phyloP scores from a whole-genome alignment of 1,140 invertebrate species.

The Cydia splendana region DNA sequence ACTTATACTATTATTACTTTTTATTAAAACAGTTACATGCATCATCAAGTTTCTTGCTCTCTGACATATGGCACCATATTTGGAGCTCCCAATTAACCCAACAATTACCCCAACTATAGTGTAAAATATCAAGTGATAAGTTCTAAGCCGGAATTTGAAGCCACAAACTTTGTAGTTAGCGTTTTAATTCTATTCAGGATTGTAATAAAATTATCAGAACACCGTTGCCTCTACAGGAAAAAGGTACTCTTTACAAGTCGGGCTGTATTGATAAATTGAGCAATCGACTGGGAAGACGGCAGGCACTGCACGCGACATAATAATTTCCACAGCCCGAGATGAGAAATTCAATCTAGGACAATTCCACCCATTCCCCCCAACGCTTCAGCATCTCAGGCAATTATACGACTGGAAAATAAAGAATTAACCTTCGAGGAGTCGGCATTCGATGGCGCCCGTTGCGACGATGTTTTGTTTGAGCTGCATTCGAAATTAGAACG shows the following conservation, averaged over 20 bases:
- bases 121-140: no score
- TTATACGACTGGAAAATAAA: neutral
- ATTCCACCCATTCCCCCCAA: conserved; percentile 5
- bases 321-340: conserved; percentile 52
- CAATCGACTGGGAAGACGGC: conserved; percentile 54
- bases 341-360: conserved; percentile 51
- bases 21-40: no score
- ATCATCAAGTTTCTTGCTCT: no score
- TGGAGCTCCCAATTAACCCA: no score
- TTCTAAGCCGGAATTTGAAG: no score
- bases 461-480: neutral
- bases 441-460: neutral
- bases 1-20: no score
- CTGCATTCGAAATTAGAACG: neutral
- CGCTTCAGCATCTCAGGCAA: conserved; percentile 1
- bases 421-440: neutral
- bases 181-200: neutral
- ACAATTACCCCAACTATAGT: no score
- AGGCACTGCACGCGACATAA: conserved; percentile 53
- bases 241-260: conserved; percentile 40
- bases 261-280: conserved; percentile 64
- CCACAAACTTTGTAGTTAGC: neutral
- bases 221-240: conserved; percentile 35
- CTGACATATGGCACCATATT: no score
- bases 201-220: neutral